A percentile compares a stretch with the other conserved stretches of the same genome.
Conservation (phyloP, 2,113 vertebrate species). For the Lampris incognitus region DNA sequence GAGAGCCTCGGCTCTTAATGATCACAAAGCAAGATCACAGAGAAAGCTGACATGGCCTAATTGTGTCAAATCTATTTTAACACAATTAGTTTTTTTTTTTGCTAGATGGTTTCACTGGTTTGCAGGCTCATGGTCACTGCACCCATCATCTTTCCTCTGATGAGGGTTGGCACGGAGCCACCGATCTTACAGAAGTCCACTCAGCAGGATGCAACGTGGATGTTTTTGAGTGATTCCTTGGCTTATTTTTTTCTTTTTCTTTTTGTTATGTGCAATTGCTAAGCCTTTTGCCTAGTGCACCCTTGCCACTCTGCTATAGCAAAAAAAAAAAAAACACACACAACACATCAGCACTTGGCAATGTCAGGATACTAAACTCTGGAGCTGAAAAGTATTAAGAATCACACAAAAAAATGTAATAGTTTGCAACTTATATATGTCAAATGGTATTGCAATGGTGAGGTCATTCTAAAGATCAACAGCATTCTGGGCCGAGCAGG, state of each 20-base stretch:
- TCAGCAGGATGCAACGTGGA: conserved; percentile 15
- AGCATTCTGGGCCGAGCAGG: conserved; percentile 49
- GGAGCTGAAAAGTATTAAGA: conserved; percentile 38
- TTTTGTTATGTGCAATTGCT: no score
- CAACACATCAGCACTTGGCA: conserved; percentile 64
- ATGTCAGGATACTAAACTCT: conserved; percentile 55
- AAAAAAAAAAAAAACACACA: conserved; percentile 3
- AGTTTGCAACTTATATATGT: conserved; percentile 46
- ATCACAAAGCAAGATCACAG: conserved; percentile 43
- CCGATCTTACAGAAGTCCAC: conserved; percentile 51
- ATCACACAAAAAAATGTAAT: conserved; percentile 51
- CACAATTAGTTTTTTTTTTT: conserved; percentile 43
- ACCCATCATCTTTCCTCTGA: conserved; percentile 66
- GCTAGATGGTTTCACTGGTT: conserved; percentile 62
- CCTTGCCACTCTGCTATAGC: conserved; percentile 47
- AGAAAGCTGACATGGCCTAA: conserved; percentile 71
- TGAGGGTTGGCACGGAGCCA: conserved; percentile 60
- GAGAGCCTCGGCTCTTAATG: conserved; percentile 36
- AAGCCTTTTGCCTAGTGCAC: conserved; percentile 5
- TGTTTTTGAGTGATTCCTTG: conserved; percentile 58
- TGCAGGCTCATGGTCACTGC: conserved; percentile 69
- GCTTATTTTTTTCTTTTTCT: conserved; percentile 28
- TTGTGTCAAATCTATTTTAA: conserved; percentile 78
- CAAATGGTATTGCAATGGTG: conserved; percentile 51
- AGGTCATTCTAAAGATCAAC: conserved; percentile 54